These are phyloP conservation scores for Genyomyrus donnyi DNA, from an alignment of 2,113 vertebrate genomes.

Conservation along the genomic window DNA sequence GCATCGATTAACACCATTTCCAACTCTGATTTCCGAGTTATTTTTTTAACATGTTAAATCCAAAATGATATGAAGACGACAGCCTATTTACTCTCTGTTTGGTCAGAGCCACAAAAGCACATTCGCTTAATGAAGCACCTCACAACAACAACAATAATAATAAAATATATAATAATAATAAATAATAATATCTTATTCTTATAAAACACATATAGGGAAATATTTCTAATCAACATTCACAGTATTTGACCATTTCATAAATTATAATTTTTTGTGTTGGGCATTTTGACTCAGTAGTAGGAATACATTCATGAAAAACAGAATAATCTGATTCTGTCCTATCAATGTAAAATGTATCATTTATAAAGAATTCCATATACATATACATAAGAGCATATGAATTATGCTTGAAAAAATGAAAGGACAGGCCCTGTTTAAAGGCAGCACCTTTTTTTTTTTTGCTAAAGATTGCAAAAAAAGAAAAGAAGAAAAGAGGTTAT, in stretches of 20 bases:
- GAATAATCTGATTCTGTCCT: conserved; percentile 42
- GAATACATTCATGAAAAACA: neutral
- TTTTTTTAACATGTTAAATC: neutral
- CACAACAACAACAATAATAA: no score
- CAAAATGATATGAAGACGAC: neutral
- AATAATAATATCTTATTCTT: neutral
- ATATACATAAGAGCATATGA: neutral
- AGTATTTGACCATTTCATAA: neutral
- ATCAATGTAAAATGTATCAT: conserved; percentile 58
- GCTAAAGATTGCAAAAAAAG: neutral
- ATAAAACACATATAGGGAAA: neutral
- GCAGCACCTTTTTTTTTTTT: neutral
- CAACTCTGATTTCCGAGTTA: conserved; percentile 41
- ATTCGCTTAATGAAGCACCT: neutral
- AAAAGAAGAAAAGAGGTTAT: neutral
- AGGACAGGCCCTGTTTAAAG: neutral
- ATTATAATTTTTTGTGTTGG: neutral
- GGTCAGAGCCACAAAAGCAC: neutral
- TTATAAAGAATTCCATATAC: neutral
- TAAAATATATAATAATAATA: no score
- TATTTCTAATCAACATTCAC: neutral
- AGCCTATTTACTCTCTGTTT: neutral
- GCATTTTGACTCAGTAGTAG: neutral
- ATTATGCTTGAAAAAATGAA: neutral
- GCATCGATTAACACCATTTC: conserved; percentile 45